Conservation (phyloP, 1,140 invertebrate species). For the Planococcus citri region DNA sequence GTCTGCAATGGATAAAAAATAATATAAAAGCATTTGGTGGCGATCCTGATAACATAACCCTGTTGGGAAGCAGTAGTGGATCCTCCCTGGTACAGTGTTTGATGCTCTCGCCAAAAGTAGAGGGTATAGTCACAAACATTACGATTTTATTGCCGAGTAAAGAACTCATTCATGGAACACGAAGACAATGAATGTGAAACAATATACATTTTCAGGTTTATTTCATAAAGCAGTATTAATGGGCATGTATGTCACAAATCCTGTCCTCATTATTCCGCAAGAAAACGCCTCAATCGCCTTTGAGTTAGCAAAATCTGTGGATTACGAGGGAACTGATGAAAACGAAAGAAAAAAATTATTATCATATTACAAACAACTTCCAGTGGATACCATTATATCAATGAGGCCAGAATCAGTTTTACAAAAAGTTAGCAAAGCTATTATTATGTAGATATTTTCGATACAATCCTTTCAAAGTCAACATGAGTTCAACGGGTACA, state of each 20-base stretch:
- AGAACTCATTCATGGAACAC: background rate
- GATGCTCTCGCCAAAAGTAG: constrained; percentile 60
- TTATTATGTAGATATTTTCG: no score
- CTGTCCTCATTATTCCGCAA: background rate
- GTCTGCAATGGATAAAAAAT: constrained; percentile 73
- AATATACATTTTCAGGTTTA: background rate
- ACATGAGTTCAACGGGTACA: no score
- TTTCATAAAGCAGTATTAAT: background rate
- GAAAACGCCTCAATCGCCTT: background rate
- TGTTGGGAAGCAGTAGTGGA: constrained; percentile 87
- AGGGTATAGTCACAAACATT: constrained; percentile 35
- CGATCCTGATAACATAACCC: constrained; percentile 64
- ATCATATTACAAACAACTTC: no score
- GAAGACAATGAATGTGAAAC: background rate
- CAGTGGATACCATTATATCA: no score
- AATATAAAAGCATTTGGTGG: constrained; percentile 76
- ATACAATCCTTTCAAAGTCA: no score
- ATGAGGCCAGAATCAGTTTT: no score
- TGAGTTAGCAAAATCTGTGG: background rate
- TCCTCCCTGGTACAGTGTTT: constrained; percentile 80
- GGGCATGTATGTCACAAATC: background rate
- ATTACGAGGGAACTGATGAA: background rate
- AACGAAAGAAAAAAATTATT: background rate
- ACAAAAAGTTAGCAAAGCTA: no score
- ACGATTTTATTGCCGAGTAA: no score